A percentile compares a stretch with the other conserved stretches of the same genome.
Conservation (phyloP, 2,888 invertebrate species). For the Lissocephala sabroskyi region DNA sequence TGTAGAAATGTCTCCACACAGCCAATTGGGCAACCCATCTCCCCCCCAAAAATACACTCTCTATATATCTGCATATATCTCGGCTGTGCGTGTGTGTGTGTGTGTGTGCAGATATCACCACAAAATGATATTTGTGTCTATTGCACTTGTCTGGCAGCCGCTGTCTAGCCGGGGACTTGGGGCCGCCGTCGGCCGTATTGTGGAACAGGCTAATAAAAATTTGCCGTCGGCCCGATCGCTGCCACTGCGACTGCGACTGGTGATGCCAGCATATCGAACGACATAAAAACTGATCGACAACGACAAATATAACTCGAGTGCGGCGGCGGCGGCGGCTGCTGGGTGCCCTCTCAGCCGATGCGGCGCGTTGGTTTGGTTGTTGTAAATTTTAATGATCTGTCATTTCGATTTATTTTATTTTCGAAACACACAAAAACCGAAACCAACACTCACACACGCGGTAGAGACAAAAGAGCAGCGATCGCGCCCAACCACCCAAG, state of each 20-base stretch:
- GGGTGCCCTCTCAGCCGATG: conserved; percentile 23
- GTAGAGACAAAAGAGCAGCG: conserved; percentile 9
- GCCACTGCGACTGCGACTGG: too few relatives aligned
- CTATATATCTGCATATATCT: too few relatives aligned
- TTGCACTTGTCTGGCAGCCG: conserved; percentile 2
- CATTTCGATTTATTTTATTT: conserved; percentile 72
- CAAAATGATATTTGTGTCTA: not conserved
- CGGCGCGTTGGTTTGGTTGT: too few relatives aligned
- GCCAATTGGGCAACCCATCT: too few relatives aligned
- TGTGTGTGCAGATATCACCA: not conserved
- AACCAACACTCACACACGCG: conserved; percentile 4
- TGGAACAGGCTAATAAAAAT: conserved; percentile 53
- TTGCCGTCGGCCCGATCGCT: conserved; percentile 34
- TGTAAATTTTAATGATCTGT: conserved; percentile 72
- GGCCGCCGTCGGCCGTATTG: not conserved
- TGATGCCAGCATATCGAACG: conserved; percentile 65
- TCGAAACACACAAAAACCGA: conserved; percentile 36
- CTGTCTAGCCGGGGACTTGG: too few relatives aligned
- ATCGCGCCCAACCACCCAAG: conserved; percentile 5
- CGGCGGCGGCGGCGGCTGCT: conserved; percentile 23
- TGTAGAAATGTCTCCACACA: too few relatives aligned
- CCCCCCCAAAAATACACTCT: too few relatives aligned
- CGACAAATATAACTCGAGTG: conserved; percentile 57
- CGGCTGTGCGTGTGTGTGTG: too few relatives aligned
- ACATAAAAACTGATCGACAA: conserved; percentile 66